Conservation (phyloP, 2,113 vertebrate genomes). For the Nesospiza acunhae region DNA sequence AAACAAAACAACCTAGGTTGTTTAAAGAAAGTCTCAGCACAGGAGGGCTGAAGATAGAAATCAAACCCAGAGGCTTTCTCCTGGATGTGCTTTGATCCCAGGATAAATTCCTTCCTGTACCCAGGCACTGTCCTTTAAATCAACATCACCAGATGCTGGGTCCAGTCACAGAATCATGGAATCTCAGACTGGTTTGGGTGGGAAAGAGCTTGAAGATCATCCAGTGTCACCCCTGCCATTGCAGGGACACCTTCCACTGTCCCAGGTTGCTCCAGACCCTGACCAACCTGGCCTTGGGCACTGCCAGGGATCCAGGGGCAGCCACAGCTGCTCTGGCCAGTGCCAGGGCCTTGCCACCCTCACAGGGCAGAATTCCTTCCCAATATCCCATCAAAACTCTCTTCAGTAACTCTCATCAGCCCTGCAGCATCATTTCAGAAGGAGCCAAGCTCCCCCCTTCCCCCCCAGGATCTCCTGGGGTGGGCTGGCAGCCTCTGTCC, state of each 20-base stretch:
- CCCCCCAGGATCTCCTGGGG: background rate
- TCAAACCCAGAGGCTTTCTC: background rate
- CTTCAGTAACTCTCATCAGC: background rate
- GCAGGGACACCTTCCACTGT: background rate
- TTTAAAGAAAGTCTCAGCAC: accelerated
- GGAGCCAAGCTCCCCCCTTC: background rate
- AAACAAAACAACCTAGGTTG: accelerated
- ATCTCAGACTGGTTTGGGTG: background rate
- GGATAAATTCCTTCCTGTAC: background rate
- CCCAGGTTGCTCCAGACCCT: accelerated
- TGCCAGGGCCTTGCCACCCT: background rate
- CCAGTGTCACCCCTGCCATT: accelerated
- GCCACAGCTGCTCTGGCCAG: background rate
- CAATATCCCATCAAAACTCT: background rate
- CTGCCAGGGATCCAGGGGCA: background rate
- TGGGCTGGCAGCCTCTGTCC: background rate
- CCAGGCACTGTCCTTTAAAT: accelerated
- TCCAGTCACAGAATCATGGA: background rate
- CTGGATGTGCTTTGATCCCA: background rate
- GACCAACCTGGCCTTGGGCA: accelerated
- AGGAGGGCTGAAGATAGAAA: background rate
- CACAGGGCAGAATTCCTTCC: accelerated
- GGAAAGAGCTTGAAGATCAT: background rate
- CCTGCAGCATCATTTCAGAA: background rate
- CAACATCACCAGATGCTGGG: accelerated